Evolutionary conservation across 1,140 invertebrate genomes (phyloP).

Genomic region (Delia radicum): DNA sequence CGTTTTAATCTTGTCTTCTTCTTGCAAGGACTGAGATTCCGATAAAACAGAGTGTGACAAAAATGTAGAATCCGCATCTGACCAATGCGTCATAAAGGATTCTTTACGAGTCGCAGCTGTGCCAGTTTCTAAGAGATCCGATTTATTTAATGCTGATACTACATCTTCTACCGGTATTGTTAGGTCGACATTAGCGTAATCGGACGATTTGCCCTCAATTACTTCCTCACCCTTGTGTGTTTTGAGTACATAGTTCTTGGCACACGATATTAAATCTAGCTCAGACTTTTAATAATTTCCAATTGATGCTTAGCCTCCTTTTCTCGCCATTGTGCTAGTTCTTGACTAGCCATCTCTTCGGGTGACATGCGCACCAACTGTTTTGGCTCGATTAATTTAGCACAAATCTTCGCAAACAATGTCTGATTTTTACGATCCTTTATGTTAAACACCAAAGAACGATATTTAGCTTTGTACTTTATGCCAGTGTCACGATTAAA

Average conservation of each 20-base stretch:
- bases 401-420: constrained; percentile 82
- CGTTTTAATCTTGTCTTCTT: constrained; percentile 3
- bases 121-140: constrained; percentile 13
- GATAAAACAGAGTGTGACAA: neutral
- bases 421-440: constrained; percentile 92
- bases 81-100: neutral
- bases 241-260: constrained; percentile 82
- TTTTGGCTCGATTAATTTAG: constrained; percentile 74
- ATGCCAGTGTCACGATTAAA: constrained; percentile 77
- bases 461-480: constrained; percentile 92
- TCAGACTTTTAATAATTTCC: constrained; percentile 93
- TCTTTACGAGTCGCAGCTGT: neutral
- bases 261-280: constrained; percentile 74
- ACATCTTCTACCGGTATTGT: constrained; percentile 68
- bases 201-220: constrained; percentile 61
- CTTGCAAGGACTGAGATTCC: neutral
- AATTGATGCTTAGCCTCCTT: constrained; percentile 89
- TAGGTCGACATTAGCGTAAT: constrained; percentile 62
- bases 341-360: constrained; percentile 90
- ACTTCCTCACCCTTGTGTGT: constrained; percentile 92
- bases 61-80: neutral
- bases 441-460: constrained; percentile 90
- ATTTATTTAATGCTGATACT: constrained; percentile 63
- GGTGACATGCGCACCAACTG: constrained; percentile 85
- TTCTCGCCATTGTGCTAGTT: constrained; percentile 91